Percentiles rank a stretch among this genome's conserved stretches.
Evolutionary conservation across 2,888 invertebrate genomes (phyloP).

Genomic region (Amphipyra berbera): DNA sequence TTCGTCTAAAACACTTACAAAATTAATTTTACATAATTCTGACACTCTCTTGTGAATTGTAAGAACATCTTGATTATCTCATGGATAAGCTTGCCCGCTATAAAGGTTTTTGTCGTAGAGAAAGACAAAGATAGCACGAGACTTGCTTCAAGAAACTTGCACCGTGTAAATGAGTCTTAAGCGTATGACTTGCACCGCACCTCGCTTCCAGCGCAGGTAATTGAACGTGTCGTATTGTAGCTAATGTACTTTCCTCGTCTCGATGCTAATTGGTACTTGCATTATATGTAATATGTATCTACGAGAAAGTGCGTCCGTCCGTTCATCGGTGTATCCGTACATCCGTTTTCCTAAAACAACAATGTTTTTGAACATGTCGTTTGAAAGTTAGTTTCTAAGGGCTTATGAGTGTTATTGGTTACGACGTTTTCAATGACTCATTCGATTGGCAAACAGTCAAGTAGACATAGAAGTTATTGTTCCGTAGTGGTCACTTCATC

Average conservation of each 20-base stretch:
- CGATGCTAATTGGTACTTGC: constrained; percentile 54
- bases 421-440: neutral
- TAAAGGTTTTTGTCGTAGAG: too few species aligned
- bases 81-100: too few species aligned
- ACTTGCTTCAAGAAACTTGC: too few species aligned
- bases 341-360: constrained; percentile 34
- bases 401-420: neutral
- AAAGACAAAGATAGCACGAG: too few species aligned
- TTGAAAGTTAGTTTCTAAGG: constrained; percentile 37
- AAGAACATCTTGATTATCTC: too few species aligned
- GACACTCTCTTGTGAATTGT: too few species aligned
- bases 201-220: constrained; percentile 37
- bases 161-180: neutral
- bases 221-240: constrained; percentile 56
- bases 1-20: too few species aligned
- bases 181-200: constrained; percentile 8
- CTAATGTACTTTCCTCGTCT: constrained; percentile 59
- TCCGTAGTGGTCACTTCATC: too few species aligned
- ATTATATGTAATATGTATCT: constrained; percentile 36
- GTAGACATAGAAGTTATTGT: too few species aligned
- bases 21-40: too few species aligned
- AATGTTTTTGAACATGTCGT: constrained; percentile 13
- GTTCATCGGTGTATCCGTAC: constrained; percentile 11
- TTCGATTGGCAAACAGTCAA: neutral
- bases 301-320: constrained; percentile 49